These are phyloP conservation scores for Lutjanus campechanus DNA, from an alignment of 2,797 vertebrate species.

Conservation along the genomic window DNA sequence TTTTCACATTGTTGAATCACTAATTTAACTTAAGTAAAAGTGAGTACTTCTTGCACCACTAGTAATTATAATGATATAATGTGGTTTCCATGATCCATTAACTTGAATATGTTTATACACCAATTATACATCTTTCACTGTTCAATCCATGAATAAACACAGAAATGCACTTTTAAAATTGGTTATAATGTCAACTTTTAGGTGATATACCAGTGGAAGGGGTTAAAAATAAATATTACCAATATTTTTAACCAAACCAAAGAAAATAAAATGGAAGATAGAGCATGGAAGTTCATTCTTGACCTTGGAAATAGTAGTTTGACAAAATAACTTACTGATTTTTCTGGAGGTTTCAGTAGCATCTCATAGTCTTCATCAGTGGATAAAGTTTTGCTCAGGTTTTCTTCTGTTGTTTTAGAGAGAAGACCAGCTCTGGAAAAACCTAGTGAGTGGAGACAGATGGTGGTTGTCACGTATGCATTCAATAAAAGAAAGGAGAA, in stretches of 20 bases:
- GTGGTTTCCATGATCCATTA: not conserved
- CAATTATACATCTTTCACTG: no score
- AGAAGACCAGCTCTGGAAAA: not conserved
- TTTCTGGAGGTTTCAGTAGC: not conserved
- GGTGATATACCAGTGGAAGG: not conserved
- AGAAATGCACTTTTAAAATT: not conserved
- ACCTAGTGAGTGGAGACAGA: not conserved
- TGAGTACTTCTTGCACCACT: not conserved
- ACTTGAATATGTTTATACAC: not conserved
- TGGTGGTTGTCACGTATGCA: not conserved
- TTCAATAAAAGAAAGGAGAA: not conserved
- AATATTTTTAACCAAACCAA: not conserved
- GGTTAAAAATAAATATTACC: not conserved
- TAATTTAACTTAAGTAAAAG: no score
- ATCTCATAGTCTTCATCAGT: not conserved
- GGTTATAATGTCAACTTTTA: not conserved
- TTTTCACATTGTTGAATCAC: no score
- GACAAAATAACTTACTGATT: not conserved
- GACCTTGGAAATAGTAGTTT: not conserved
- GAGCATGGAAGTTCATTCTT: not conserved
- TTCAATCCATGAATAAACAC: no score
- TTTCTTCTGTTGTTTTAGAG: not conserved
- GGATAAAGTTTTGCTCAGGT: not conserved
- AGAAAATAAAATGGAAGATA: not conserved
- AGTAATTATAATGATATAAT: not conserved